Conservation (phyloP, 2,113 vertebrate species). For the Sterrhoptilus dennistouni region DNA sequence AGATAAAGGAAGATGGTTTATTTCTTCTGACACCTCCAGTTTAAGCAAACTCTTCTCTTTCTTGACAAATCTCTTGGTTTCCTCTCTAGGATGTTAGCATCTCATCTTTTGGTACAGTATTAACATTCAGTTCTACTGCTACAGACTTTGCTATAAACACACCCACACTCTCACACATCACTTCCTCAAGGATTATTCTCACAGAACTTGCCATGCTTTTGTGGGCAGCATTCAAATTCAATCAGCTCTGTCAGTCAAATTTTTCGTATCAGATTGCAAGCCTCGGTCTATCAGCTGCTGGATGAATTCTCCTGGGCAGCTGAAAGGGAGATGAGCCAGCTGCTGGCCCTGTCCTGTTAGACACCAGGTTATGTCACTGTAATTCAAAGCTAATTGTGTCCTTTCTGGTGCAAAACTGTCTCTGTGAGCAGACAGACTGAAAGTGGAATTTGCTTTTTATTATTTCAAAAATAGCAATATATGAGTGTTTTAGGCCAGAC, state of each 20-base stretch:
- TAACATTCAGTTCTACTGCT: background rate
- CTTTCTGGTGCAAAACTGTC: background rate
- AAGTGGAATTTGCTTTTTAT: slow-evolving; percentile 12
- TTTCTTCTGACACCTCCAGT: background rate
- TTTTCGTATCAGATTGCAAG: background rate
- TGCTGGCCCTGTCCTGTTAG: background rate
- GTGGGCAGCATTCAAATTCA: slow-evolving; percentile 8
- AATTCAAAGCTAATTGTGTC: slow-evolving; percentile 15
- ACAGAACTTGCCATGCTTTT: background rate
- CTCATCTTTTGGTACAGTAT: background rate
- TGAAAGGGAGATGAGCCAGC: slow-evolving; percentile 36
- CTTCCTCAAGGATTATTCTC: background rate
- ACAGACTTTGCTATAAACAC: background rate
- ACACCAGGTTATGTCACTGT: background rate
- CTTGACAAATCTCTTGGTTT: background rate
- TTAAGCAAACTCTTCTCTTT: background rate
- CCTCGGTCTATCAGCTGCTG: background rate
- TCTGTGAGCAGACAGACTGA: background rate
- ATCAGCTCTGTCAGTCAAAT: background rate
- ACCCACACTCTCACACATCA: background rate
- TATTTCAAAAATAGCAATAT: background rate
- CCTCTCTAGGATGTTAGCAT: background rate
- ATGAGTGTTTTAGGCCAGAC: background rate
- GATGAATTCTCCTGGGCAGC: background rate
- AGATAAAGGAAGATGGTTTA: background rate